A percentile compares a stretch with the other conserved stretches of the same genome.
These are phyloP conservation scores for Antedon bifida DNA, from an alignment of 35 echinoderm and acorn worm genomes.

Conservation along the genomic window DNA sequence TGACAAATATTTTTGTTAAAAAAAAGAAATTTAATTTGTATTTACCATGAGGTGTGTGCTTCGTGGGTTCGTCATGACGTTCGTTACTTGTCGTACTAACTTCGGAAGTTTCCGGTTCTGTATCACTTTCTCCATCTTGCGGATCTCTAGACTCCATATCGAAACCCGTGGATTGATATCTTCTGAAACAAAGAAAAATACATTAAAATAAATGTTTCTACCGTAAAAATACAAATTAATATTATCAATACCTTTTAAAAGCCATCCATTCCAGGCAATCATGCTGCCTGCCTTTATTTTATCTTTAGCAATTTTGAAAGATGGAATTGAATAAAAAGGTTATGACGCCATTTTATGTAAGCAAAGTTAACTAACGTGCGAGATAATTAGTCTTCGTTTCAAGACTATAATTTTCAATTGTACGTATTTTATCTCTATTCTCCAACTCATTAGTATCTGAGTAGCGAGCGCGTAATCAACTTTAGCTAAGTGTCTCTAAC, in stretches of 20 bases:
- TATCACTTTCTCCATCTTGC: conserved; percentile 62
- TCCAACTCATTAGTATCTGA: neutral
- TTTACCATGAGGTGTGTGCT: neutral
- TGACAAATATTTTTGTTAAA: too few species aligned
- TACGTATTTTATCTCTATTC: neutral
- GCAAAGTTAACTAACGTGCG: neutral
- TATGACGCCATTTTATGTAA: neutral
- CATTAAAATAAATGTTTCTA: neutral
- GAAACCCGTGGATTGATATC: conserved; percentile 27
- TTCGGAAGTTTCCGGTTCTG: conserved; percentile 60
- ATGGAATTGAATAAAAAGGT: too few species aligned
- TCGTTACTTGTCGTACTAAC: conserved; percentile 79
- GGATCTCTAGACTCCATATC: conserved; percentile 61
- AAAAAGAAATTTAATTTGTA: too few species aligned
- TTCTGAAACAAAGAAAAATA: neutral
- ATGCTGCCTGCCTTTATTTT: too few species aligned
- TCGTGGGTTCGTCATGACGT: conserved; percentile 24
- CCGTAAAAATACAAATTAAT: too few species aligned
- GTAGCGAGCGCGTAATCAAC: neutral
- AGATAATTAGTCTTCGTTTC: neutral
- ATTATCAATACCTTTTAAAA: too few species aligned
- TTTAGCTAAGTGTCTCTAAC: neutral
- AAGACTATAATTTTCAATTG: neutral
- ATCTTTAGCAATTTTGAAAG: too few species aligned
- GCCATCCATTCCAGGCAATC: too few species aligned